phyloP scores from a whole-genome alignment of 2,113 vertebrate species.

The Aegotheles bennettii region DNA sequence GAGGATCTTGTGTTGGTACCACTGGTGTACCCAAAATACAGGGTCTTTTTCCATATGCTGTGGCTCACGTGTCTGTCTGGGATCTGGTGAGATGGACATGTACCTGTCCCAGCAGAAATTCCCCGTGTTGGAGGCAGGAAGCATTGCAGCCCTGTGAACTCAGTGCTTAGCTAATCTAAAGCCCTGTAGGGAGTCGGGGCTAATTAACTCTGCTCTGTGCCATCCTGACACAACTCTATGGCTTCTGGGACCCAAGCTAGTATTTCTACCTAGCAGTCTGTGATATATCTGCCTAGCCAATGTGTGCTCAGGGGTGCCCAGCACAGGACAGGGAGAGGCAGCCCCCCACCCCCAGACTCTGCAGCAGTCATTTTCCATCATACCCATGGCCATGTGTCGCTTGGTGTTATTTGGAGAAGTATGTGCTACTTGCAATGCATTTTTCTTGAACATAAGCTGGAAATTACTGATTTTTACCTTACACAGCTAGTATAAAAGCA shows the following conservation, averaged over 20 bases:
- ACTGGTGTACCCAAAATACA: background rate
- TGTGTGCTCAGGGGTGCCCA: background rate
- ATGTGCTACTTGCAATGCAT: background rate
- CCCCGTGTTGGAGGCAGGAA: background rate
- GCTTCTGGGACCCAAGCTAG: background rate
- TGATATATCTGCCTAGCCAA: background rate
- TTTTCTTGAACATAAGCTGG: constrained; percentile 43
- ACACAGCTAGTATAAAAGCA: constrained; percentile 41
- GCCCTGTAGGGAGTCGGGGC: background rate
- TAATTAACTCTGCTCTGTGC: background rate
- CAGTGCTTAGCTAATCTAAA: background rate
- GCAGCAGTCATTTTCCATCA: background rate
- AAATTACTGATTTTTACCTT: constrained; percentile 47
- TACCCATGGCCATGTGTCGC: rapidly evolving
- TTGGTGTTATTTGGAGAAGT: background rate
- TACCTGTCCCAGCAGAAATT: background rate
- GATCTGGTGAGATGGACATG: background rate
- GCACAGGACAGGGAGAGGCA: background rate
- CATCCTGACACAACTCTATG: background rate
- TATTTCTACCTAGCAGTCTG: background rate
- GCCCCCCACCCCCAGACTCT: background rate
- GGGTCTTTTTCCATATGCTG: background rate
- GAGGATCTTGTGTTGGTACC: too few relatives aligned
- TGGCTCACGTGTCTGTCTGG: rapidly evolving
- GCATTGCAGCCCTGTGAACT: background rate